phyloP scores from a whole-genome alignment of 2,888 invertebrate species.

The Netelia fuscicornis region DNA sequence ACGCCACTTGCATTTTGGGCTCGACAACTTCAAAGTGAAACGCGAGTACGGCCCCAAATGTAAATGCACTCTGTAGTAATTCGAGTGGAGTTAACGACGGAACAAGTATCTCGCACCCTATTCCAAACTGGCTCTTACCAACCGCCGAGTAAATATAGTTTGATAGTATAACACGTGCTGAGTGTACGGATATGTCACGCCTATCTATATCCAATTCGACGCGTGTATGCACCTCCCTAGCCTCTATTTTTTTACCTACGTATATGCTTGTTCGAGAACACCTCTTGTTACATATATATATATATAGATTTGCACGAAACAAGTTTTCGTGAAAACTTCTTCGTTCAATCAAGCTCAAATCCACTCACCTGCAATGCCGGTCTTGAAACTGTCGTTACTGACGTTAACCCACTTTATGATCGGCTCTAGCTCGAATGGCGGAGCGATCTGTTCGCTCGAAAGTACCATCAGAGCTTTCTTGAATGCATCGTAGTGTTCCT shows the following conservation, averaged over 20 bases:
- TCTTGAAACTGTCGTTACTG: slow-evolving; percentile 79
- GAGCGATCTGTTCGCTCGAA: slow-evolving; percentile 73
- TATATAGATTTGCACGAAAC: not conserved
- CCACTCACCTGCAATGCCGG: slow-evolving; percentile 73
- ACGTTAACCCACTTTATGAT: slow-evolving; percentile 73
- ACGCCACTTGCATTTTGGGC: slow-evolving; percentile 8
- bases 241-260: too few relatives aligned
- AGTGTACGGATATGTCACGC: not conserved
- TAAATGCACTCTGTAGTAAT: slow-evolving; percentile 39
- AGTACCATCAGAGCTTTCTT: slow-evolving; percentile 74
- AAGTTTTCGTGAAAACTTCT: not conserved
- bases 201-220: not conserved
- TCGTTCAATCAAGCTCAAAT: slow-evolving; percentile 59
- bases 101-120: slow-evolving; percentile 36
- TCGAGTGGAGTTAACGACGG: slow-evolving; percentile 51
- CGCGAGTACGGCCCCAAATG: slow-evolving; percentile 19
- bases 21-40: slow-evolving; percentile 47
- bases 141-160: slow-evolving; percentile 29
- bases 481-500: slow-evolving; percentile 75
- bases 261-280: too few relatives aligned
- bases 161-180: slow-evolving; percentile 2
- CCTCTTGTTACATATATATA: too few relatives aligned
- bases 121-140: not conserved
- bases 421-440: slow-evolving; percentile 75
- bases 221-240: too few relatives aligned